Evolutionary conservation across 2,113 vertebrate genomes (phyloP).

Genomic region (Cariama cristata): DNA sequence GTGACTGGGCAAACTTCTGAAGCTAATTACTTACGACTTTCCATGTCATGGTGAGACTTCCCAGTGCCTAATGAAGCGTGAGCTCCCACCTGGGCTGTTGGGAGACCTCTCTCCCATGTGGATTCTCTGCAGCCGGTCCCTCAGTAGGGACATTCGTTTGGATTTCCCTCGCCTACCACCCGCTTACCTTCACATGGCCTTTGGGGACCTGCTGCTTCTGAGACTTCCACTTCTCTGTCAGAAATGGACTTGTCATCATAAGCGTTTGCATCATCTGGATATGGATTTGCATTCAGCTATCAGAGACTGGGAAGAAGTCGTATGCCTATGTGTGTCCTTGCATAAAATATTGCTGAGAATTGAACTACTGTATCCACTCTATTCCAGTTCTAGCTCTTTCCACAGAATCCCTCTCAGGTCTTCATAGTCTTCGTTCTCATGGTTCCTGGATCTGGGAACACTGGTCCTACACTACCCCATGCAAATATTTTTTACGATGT

Average conservation of each 20-base stretch:
- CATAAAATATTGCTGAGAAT: not conserved
- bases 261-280: not conserved
- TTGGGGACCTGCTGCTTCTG: not conserved
- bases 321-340: fast-evolving
- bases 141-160: not conserved
- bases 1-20: not conserved
- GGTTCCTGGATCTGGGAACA: not conserved
- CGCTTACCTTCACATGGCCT: not conserved
- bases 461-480: not conserved
- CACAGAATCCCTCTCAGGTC: not conserved
- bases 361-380: not conserved
- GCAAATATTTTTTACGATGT: not conserved
- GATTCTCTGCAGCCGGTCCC: not conserved
- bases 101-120: not conserved
- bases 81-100: not conserved
- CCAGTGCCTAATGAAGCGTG: not conserved
- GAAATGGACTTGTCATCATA: not conserved
- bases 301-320: fast-evolving
- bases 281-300: not conserved
- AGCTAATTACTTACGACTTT: conserved; percentile 21
- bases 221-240: not conserved
- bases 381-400: not conserved
- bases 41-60: not conserved
- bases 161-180: not conserved
- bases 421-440: not conserved